Base-by-base conservation (phyloP, 1,140 invertebrate genomes). In the Scaptomyza graminum region DNA sequence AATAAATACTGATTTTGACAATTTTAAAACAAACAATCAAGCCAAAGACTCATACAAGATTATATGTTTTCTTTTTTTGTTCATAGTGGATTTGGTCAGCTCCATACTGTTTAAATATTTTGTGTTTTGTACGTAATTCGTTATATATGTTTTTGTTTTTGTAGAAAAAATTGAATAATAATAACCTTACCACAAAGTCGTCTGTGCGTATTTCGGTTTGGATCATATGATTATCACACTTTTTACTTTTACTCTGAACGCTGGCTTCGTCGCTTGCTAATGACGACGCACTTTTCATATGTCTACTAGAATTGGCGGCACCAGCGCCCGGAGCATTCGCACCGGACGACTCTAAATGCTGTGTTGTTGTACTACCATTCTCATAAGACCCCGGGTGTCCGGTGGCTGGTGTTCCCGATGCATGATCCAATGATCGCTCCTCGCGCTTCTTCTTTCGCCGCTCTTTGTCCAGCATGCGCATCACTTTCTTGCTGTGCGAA, bases 401-500 rank as follows among this genome's bases (percentile, higher is more conserved):
- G 47, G 7, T 18, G n/a, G 12, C 12, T n/a, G 5, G 11, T 56
- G 69, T 49, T 66, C 70, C 34, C 12, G 37, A n/a, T 41, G 51
- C 13, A 47, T 50, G 59, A 25, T 73, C 85, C 71, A 66, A 70
- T n/a, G n/a, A n/a, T 37, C 83, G 77, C 41, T 89, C 91, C 92
- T 95, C 94, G 88, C 94, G 94, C 92, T 94, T 95, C 91, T 95
- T 95, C 90, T 95, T 95, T 54, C 93, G 93, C 69, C 93, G 92
- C 85, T 97, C 96, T 92, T 96, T 96, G 90, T 98, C 96, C 79
- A 97, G 92, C 79, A 96, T 95, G 90, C 96, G 97, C 92, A 96
- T 95, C 55, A 98, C 94, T 92, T 96, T 95, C 92, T 97, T 96
- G 92, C 97, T 98, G 76, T 98, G 96, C 11, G 96, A 97, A 8